Conservation (phyloP, 2,888 invertebrate species). For the Cabera pusaria region DNA sequence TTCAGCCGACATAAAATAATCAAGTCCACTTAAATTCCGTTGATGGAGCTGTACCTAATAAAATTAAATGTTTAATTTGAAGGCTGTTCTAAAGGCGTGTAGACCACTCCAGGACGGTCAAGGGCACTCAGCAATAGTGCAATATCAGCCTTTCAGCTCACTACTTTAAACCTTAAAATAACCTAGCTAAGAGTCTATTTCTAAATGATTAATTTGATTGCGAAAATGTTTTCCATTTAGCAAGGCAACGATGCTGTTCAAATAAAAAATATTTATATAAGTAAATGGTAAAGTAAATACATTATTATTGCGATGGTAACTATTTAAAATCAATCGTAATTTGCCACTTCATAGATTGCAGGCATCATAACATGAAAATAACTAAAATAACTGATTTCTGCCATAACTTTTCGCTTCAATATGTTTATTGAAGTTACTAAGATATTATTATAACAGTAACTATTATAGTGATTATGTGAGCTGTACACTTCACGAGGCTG, state of each 20-base stretch:
- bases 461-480: no score
- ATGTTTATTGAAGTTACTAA: no score
- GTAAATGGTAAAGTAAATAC: no score
- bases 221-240: conserved; percentile 14
- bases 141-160: conserved; percentile 17
- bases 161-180: conserved; percentile 36
- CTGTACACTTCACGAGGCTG: no score
- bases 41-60: conserved; percentile 27
- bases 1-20: conserved; percentile 17
- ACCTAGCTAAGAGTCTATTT: background rate
- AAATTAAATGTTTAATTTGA: conserved; percentile 52
- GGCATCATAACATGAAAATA: no score
- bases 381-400: no score
- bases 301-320: no score
- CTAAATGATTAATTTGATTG: background rate
- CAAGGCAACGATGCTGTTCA: conserved; percentile 2
- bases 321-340: no score
- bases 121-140: conserved; percentile 50
- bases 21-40: conserved; percentile 20
- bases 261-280: no score
- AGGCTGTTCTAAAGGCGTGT: conserved; percentile 37
- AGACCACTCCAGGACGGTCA: conserved; percentile 44
- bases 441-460: no score
- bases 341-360: no score
- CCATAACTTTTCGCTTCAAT: no score